Evolutionary conservation across 2,113 vertebrate genomes (phyloP), one percentile per base, ranked within the genome.

Genomic region (Vanacampus margaritifer): DNA sequence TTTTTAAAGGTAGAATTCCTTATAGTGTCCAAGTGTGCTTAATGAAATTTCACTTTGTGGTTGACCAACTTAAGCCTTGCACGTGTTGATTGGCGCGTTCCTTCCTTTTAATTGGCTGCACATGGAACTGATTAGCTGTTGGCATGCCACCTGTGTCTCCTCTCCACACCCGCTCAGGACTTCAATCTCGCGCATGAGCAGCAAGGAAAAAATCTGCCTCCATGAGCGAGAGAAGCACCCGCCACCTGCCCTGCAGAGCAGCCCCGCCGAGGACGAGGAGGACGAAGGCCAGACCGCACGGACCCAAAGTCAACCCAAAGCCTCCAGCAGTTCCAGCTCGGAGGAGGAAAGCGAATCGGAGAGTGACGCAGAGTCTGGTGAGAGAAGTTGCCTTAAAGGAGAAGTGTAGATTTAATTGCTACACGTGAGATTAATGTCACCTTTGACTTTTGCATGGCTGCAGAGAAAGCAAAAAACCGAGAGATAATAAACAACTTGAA

Each of bases 121-220:
- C 79, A 63, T 84, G 81, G 85, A 88, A 78, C 90, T 86, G 86
- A 91, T 88, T 84, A 85, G 87, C 88, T 81, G 80, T 84, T 87
- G 89, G 88, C 89, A 89, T 89, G 91, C 83, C 87, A 87, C 90
- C 84, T 87, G 64, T 87, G 88, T 75, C 75, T 75, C 81, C 79
- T 41, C 71, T 68, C 80, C 74, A 65, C 78, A 80, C 84, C 83
- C 76, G 46, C 81, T 80, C 90, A 93, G 92, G 92, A 93, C 90
- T 76, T 93, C 92, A 83, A 93, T 93, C 85, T 93, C 90, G 88
- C 92, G 92, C 87, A 92, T 93, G 92, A 93, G 92, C 89, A 93
- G 92, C 75, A 91, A 86, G 65, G 92, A 93, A 74, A 93, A 93
- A 83, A 91, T 93, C 76, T 91, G 87, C 64, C 87, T 93, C 64